Percentiles rank a stretch among this genome's conserved stretches.
Evolutionary conservation across 2,113 vertebrate genomes (phyloP).

Genomic region (Oryzias celebensis): DNA sequence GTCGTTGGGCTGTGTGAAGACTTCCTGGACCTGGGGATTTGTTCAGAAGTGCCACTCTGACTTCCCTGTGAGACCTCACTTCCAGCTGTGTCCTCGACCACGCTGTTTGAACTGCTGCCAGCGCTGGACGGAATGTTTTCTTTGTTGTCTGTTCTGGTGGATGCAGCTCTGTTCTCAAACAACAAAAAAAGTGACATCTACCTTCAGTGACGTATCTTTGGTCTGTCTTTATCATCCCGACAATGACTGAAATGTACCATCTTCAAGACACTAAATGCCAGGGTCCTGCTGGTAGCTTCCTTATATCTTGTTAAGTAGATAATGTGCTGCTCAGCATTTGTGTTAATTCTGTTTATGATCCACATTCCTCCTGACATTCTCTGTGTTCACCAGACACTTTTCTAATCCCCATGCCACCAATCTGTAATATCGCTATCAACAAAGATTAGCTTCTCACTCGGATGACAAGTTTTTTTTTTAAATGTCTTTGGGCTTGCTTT

Average conservation of each 20-base stretch:
- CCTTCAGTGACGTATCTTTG: slow-evolving; percentile 16
- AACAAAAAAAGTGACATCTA: slow-evolving; percentile 21
- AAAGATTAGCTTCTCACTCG: slow-evolving; percentile 56
- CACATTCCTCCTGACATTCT: slow-evolving; percentile 48
- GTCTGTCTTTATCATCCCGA: slow-evolving; percentile 20
- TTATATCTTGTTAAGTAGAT: slow-evolving; percentile 40
- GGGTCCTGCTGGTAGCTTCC: slow-evolving; percentile 24
- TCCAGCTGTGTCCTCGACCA: slow-evolving; percentile 67
- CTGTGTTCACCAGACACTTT: slow-evolving; percentile 20
- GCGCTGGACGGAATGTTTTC: slow-evolving; percentile 87
- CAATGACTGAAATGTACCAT: slow-evolving; percentile 7
- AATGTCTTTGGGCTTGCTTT: not conserved
- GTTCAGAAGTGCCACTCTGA: slow-evolving; percentile 66
- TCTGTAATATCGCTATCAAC: slow-evolving; percentile 50
- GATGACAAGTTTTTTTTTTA: slow-evolving; percentile 45
- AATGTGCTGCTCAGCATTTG: slow-evolving; percentile 50
- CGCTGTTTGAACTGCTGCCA: slow-evolving; percentile 64
- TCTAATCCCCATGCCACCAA: slow-evolving; percentile 54
- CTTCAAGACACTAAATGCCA: slow-evolving; percentile 17
- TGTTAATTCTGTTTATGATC: slow-evolving; percentile 66
- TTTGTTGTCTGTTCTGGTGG: slow-evolving; percentile 82
- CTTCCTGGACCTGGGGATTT: slow-evolving; percentile 76
- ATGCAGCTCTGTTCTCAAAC: slow-evolving; percentile 41
- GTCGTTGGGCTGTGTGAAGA: slow-evolving; percentile 82
- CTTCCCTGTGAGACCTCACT: slow-evolving; percentile 54